Evolutionary conservation across 2,113 vertebrate species (phyloP), one percentile per base, ranked within the genome.

Genomic region (Heterotilapia buettikoferi): DNA sequence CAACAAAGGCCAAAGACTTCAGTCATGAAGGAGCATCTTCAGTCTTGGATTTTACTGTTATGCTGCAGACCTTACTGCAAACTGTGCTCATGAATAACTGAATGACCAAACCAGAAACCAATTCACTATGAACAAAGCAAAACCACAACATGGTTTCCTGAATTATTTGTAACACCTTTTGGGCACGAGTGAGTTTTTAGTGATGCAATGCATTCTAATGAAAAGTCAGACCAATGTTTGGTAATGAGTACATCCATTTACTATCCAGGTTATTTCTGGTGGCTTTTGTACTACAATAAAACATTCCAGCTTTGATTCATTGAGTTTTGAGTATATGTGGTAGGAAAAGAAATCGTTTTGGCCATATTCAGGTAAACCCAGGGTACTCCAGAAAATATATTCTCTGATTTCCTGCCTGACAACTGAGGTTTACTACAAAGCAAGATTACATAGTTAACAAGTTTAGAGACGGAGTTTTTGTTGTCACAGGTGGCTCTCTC

Each of bases 401-500:
- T 76, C 40, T 47, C 68, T 47, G 21, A 29, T 47, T 76, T 76
- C 40, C 9, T 47, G 14, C 9, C 6, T 11, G 38, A 71, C 7
- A 71, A 43, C 36, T 1, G 36, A 24, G 36, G 11, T 71, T 24
- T 43, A 71, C 66, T 43, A 71, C n/a, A 24, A 71, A 24, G n/a
- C 7, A 71, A 24, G 21, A 45, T 16, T 26, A 43, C 9, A 26
- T 2, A 43, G 38, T 73, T 45, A 16, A 24, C 38, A 45, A 45
- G 2, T 29, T 73, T 47, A 2, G 24, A 73, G 0, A 45, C 3
- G 0, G 21, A 24, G 38, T 45, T 26, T 26, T 26, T 43, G 26
- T 26, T 45, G 21, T 73, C 9, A 45, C 21, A 73, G 21, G 21
- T 29, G 21, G 2, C 68, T 73, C 5, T 73, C 21, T 29, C n/a